Evolutionary conservation across 2,888 invertebrate genomes (phyloP).

Genomic region (Heliconius charithonia): DNA sequence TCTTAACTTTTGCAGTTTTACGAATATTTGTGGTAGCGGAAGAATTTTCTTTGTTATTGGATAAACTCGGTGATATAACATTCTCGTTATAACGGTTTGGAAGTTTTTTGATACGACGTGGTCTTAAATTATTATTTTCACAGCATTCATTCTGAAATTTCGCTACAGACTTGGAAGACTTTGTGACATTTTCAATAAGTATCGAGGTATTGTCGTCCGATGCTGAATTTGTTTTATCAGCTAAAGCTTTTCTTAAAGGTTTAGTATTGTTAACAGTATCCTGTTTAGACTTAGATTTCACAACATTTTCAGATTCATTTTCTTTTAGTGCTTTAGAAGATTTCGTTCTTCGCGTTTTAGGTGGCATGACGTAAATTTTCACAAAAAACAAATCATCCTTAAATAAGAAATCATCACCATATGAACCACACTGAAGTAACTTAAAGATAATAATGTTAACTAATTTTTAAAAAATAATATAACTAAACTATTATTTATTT

Average conservation of each 20-base stretch:
- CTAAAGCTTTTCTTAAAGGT: conserved; percentile 62
- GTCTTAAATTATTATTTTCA: conserved; percentile 48
- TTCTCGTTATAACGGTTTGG: conserved; percentile 64
- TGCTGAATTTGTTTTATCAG: conserved; percentile 75
- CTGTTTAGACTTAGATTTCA: conserved; percentile 51
- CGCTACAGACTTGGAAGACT: conserved; percentile 39
- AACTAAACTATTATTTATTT: not conserved
- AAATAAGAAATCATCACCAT: not conserved
- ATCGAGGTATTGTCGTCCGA: conserved; percentile 69
- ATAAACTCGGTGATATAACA: conserved; percentile 54
- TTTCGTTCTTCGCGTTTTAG: conserved; percentile 64
- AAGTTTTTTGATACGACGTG: conserved; percentile 63
- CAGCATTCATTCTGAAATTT: conserved; percentile 35
- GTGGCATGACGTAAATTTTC: conserved; percentile 65
- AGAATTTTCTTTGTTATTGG: conserved; percentile 52
- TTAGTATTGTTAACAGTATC: conserved; percentile 52
- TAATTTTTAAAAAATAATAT: not conserved
- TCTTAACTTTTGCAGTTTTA: not conserved
- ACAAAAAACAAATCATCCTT: conserved; percentile 12
- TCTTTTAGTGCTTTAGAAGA: conserved; percentile 65
- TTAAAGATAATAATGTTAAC: not conserved
- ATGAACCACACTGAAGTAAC: not conserved
- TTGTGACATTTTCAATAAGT: conserved; percentile 51
- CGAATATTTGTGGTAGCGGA: not conserved
- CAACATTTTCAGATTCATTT: conserved; percentile 54